These are phyloP conservation scores for Microcebus jonahi DNA, from an alignment of 2,113 vertebrate species.

Conservation along the genomic window DNA sequence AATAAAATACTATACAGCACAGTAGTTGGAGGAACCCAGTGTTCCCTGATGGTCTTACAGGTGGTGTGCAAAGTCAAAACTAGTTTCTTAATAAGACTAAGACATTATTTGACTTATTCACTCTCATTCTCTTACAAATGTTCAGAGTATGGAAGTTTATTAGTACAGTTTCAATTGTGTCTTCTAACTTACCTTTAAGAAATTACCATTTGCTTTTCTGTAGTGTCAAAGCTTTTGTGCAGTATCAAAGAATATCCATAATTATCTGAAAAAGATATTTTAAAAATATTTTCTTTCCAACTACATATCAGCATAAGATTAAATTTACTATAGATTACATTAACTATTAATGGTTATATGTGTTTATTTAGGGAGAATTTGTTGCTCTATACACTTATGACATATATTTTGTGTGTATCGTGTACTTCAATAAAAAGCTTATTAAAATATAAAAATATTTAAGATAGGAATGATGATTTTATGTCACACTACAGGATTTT, in stretches of 20 bases:
- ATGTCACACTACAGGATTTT: background rate
- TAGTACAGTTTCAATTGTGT: background rate
- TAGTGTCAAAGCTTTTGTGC: background rate
- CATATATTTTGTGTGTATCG: background rate
- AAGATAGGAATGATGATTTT: background rate
- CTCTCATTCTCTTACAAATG: background rate
- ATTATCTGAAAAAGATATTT: background rate
- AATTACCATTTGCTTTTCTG: background rate
- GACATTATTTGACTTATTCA: background rate
- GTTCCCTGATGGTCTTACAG: background rate
- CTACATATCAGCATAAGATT: background rate
- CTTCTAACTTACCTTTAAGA: background rate
- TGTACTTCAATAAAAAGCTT: background rate
- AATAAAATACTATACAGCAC: background rate
- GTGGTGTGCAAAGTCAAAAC: background rate
- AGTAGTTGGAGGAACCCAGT: background rate
- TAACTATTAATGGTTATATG: background rate
- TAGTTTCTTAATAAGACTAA: background rate
- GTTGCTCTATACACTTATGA: background rate
- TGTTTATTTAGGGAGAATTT: background rate
- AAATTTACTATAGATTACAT: background rate
- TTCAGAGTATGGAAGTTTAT: background rate
- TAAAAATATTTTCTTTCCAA: background rate
- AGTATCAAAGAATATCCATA: background rate
- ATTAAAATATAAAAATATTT: background rate